A percentile compares a stretch with the other conserved stretches of the same genome.
Conservation (phyloP, 2,888 invertebrate species). For the Hofmannophila pseudospretella region DNA sequence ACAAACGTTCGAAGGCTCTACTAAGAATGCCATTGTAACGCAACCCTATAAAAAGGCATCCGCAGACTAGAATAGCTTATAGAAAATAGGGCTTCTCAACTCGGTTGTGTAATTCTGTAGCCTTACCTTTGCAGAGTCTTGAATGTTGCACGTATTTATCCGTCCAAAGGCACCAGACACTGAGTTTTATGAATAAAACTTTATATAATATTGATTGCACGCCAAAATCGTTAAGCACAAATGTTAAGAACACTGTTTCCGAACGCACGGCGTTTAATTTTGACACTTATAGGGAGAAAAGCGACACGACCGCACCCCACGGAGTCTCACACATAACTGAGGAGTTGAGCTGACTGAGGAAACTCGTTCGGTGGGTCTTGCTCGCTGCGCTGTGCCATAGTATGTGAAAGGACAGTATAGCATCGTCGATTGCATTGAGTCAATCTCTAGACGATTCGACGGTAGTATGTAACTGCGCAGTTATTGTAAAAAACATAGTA, state of each 20-base stretch:
- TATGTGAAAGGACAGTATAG: too few species aligned
- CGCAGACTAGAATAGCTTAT: constrained; percentile 34
- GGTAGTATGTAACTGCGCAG: too few species aligned
- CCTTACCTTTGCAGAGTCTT: constrained; percentile 55
- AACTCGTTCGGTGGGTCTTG: constrained; percentile 54
- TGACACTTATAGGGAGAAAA: constrained; percentile 23
- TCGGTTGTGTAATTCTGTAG: constrained; percentile 37
- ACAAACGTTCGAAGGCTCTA: constrained; percentile 42
- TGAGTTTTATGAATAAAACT: constrained; percentile 33
- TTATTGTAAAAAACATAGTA: too few species aligned
- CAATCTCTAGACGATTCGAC: too few species aligned
- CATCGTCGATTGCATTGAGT: too few species aligned
- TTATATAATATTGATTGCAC: constrained; percentile 29
- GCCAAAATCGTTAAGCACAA: constrained; percentile 52
- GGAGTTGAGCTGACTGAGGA: constrained; percentile 28
- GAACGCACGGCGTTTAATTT: constrained; percentile 49
- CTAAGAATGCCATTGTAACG: constrained; percentile 51
- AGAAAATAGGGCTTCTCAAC: constrained; percentile 43
- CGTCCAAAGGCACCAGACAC: constrained; percentile 37
- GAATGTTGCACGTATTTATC: constrained; percentile 39
- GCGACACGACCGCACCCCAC: constrained; percentile 42
- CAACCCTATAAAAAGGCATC: constrained; percentile 49
- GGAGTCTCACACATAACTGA: constrained; percentile 56
- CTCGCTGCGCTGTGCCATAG: too few species aligned
- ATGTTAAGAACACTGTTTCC: constrained; percentile 51